A percentile compares a stretch with the other conserved stretches of the same genome.
Conservation (phyloP, 1,140 invertebrate genomes). For the Zaprionus kolodkinae region DNA sequence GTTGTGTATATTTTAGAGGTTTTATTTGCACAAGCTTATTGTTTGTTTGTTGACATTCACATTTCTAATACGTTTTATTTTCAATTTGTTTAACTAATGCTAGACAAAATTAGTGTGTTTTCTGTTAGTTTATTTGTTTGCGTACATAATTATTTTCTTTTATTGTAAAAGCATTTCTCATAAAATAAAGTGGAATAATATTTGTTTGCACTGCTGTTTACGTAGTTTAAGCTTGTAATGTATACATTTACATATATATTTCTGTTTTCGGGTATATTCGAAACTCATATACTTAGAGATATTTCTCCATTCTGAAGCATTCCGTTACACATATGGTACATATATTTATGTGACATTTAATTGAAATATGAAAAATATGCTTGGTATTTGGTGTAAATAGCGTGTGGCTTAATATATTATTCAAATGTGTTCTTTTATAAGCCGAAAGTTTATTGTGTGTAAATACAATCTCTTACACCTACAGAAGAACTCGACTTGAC, state of each 20-base stretch:
- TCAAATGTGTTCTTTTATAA: constrained; percentile 54
- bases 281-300: constrained; percentile 45
- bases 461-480: constrained; percentile 54
- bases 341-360: constrained; percentile 49
- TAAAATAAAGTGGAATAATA: constrained; percentile 76
- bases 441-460: constrained; percentile 48
- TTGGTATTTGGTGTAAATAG: constrained; percentile 72
- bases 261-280: constrained; percentile 6
- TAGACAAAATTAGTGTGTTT: constrained; percentile 65
- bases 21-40: constrained; percentile 75
- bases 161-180: constrained; percentile 76
- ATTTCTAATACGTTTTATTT: constrained; percentile 62
- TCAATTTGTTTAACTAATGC: constrained; percentile 74
- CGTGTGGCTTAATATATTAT: constrained; percentile 59
- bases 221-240: constrained; percentile 65
- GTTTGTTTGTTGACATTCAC: constrained; percentile 70
- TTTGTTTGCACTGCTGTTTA: constrained; percentile 68
- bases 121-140: constrained; percentile 39
- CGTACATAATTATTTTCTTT: constrained; percentile 46
- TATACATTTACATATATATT: constrained; percentile 39
- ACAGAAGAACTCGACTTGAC: constrained; percentile 34
- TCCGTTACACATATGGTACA: constrained; percentile 48
- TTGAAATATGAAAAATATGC: constrained; percentile 73
- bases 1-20: constrained; percentile 53
- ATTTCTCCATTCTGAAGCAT: constrained; percentile 37